Conservation (phyloP, 2,797 vertebrate genomes). For the Anomalospiza imberbis region DNA sequence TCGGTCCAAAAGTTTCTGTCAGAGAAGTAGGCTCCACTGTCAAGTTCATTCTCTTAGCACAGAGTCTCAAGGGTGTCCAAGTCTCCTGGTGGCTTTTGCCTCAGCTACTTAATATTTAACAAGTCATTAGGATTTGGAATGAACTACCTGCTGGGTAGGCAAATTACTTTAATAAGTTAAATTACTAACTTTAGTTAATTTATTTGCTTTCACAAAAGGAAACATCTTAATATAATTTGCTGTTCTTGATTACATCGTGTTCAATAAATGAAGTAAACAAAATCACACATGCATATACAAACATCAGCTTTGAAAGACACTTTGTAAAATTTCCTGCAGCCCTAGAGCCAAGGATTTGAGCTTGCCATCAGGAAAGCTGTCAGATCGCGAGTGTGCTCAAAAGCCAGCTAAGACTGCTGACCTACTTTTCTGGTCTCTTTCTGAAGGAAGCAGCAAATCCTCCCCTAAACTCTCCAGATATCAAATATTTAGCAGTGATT, state of each 20-base stretch:
- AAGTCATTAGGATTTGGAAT: conserved; percentile 14
- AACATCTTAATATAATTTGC: conserved; percentile 42
- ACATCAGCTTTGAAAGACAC: not conserved
- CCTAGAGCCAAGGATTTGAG: not conserved
- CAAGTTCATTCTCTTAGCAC: not conserved
- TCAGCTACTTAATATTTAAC: conserved; percentile 35
- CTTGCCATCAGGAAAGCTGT: not conserved
- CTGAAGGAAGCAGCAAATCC: not conserved
- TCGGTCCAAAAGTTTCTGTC: not conserved
- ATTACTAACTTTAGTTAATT: conserved; percentile 36
- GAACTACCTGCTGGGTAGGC: conserved; percentile 43
- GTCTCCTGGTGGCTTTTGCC: not conserved
- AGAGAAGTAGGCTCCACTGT: not conserved
- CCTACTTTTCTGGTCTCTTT: conserved; percentile 27
- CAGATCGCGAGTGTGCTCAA: not conserved
- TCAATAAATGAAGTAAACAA: conserved; percentile 46
- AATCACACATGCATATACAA: conserved; percentile 5
- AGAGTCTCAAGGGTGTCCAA: not conserved
- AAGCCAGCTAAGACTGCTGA: conserved; percentile 22
- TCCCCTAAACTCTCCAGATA: not conserved
- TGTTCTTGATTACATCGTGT: not conserved
- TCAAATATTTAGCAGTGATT: conserved; percentile 39
- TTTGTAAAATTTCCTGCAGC: not conserved
- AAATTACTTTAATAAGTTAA: conserved; percentile 58
- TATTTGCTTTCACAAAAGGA: conserved; percentile 43